Evolutionary conservation across 2,888 invertebrate genomes (phyloP), one percentile per base, ranked within the genome.

Genomic region (Bombylius discolor): DNA sequence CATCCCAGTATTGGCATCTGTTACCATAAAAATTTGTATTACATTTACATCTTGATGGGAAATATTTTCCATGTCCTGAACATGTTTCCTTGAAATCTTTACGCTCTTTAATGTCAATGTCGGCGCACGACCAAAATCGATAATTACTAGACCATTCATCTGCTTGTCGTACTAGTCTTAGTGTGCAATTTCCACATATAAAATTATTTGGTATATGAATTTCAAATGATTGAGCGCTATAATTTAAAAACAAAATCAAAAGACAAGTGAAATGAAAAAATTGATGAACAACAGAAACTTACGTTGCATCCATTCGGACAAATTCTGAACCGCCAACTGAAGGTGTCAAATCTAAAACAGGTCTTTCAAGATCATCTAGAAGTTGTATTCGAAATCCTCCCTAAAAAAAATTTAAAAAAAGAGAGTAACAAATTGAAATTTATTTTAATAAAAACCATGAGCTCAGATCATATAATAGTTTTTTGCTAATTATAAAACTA

Each of bases 61-160:
- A 81, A 75, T 83, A 84, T 72, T 83, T 83, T 5, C 96, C 96
- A 67, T 89, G 86, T 4, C 87, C 86, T 52, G 87, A 88, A 70
- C 96, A 96, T 3, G 82, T 81, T 72, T 93, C 92, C 61, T 84
- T 82, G 74, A 85, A 92, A 47, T 82, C 80, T 69, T 85, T 87
- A 52, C 83, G 87, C 81, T 64, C 70, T 60, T 81, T 76, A 58
- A 96, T 88, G 67, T 94, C 91, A 55, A 97, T 87, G 73, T 97
- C 96, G 4, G 95, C 89, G 69, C 97, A 97, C 1, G 93, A 93
- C 92, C 93, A 95, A 78, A 97, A 96, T 60, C 86, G 77, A 74
- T 95, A 96, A 65, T 78, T 81, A 55, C 79, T 76, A 0, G 85
- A 82, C 93, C 94, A 96, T 76, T 98, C 96, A 33, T 83, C 81